phyloP scores from a whole-genome alignment of 2,888 invertebrate species.

The Orchesella flavescens region DNA sequence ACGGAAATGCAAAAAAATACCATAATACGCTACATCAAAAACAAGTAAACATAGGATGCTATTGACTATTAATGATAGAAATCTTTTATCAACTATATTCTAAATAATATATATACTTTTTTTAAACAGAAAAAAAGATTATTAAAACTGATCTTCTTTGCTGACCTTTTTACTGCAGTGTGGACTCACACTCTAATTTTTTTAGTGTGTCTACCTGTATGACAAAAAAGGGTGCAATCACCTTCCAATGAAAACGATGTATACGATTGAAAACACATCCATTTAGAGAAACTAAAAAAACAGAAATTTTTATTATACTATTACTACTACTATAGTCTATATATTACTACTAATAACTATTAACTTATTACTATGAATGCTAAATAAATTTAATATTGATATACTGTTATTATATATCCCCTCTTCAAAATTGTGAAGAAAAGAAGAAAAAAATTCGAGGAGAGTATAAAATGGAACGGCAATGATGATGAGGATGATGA shows the following conservation, averaged over 20 bases:
- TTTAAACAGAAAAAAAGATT: conserved; percentile 23
- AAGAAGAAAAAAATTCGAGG: conserved; percentile 34
- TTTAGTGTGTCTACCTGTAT: conserved; percentile 6
- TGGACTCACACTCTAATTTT: neutral
- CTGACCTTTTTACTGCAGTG: conserved; percentile 28
- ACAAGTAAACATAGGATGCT: conserved; percentile 61
- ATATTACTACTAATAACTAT: conserved; percentile 42
- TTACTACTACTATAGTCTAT: conserved; percentile 38
- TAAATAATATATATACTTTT: conserved; percentile 44
- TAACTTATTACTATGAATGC: conserved; percentile 52
- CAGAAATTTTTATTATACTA: conserved; percentile 56
- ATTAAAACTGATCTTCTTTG: conserved; percentile 50
- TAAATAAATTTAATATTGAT: conserved; percentile 31
- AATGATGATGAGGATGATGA: conserved; percentile 41
- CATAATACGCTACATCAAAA: conserved; percentile 19
- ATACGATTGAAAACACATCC: conserved; percentile 72
- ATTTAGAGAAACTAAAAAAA: conserved; percentile 63
- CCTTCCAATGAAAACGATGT: conserved; percentile 72
- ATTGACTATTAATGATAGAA: conserved; percentile 44
- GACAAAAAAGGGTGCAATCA: conserved; percentile 62
- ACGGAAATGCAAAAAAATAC: no score
- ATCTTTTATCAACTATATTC: conserved; percentile 40
- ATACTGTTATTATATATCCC: conserved; percentile 10
- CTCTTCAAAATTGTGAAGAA: conserved; percentile 20
- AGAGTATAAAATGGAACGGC: conserved; percentile 30